These are phyloP conservation scores for Drosophila paulistorum DNA, from an alignment of 1,140 invertebrate species.

Conservation along the genomic window DNA sequence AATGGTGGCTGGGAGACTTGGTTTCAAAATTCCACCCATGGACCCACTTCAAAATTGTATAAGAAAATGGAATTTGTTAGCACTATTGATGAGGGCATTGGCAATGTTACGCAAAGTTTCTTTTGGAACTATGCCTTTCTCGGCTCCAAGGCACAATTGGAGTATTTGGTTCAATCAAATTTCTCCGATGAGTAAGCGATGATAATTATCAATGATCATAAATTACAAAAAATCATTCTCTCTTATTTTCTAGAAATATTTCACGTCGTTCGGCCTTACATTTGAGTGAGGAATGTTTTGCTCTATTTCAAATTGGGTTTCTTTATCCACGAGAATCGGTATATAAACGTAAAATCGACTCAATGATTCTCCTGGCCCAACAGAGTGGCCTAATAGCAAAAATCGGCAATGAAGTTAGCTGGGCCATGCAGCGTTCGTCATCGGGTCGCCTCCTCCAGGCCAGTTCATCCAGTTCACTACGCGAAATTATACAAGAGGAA, in stretches of 20 bases:
- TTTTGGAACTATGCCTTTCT: conserved; percentile 90
- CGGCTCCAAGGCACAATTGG: conserved; percentile 87
- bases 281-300: conserved; percentile 88
- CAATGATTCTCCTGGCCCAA: conserved; percentile 85
- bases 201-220: too few relatives aligned
- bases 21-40: conserved; percentile 86
- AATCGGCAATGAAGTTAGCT: conserved; percentile 87
- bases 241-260: conserved; percentile 61
- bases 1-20: conserved; percentile 88
- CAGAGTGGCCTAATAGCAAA: conserved; percentile 87
- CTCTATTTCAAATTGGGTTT: conserved; percentile 87
- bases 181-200: conserved; percentile 85
- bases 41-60: conserved; percentile 85
- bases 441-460: conserved; percentile 86
- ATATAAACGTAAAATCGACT: conserved; percentile 85
- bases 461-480: conserved; percentile 55
- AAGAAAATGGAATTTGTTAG: conserved; percentile 87
- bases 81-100: conserved; percentile 86
- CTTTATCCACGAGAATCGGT: conserved; percentile 86
- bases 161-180: conserved; percentile 88
- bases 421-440: conserved; percentile 86
- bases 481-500: conserved; percentile 85
- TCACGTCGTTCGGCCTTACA: conserved; percentile 87
- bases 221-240: background rate
- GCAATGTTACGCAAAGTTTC: conserved; percentile 88